These are phyloP conservation scores for Eospalax fontanierii DNA, from an alignment of 2,797 vertebrate genomes.

Conservation along the genomic window DNA sequence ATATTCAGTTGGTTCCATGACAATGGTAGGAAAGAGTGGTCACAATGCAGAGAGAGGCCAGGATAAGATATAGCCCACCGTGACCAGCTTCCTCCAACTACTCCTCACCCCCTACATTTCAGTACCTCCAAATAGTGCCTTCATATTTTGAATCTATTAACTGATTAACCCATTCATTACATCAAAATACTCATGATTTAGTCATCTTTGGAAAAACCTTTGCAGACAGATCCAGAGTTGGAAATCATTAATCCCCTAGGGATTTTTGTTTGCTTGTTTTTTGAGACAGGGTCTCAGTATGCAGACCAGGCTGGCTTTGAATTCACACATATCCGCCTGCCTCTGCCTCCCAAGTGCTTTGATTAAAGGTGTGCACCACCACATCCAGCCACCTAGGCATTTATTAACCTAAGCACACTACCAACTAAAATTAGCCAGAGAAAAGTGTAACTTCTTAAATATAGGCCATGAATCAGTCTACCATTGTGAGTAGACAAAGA, in stretches of 20 bases:
- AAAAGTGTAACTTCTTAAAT: conserved; percentile 23
- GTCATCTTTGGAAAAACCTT: neutral
- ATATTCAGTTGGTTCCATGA: neutral
- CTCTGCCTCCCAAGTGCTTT: too few species aligned
- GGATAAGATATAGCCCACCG: neutral
- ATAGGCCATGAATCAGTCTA: neutral
- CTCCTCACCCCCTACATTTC: neutral
- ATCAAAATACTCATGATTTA: neutral
- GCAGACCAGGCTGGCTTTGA: too few species aligned
- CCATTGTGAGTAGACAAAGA: neutral
- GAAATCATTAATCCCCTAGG: neutral
- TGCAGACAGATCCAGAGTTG: neutral
- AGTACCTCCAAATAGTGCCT: neutral
- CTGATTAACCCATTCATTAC: neutral
- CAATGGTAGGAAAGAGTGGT: neutral
- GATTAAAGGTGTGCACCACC: too few species aligned
- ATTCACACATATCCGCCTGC: too few species aligned
- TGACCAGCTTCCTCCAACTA: neutral
- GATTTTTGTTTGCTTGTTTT: neutral
- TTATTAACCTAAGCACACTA: neutral
- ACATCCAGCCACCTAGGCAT: neutral
- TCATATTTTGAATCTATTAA: neutral
- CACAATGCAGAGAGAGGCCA: neutral
- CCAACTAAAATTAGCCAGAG: neutral
- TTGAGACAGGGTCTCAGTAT: too few species aligned